Conservation (phyloP, 2,888 invertebrate genomes). For the Drosophila helvetica region DNA sequence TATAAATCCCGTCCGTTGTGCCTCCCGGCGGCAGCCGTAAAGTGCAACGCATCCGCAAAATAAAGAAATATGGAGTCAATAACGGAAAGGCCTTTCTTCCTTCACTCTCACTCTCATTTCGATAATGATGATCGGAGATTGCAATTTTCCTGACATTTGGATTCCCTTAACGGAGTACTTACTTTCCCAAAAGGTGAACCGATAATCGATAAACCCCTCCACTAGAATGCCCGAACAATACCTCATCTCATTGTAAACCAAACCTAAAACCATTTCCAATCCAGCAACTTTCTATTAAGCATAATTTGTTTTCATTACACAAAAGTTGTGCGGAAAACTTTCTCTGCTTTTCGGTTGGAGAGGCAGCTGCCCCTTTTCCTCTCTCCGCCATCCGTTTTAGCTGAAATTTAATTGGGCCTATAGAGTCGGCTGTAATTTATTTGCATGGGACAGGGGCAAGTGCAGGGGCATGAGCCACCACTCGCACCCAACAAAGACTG, state of each 20-base stretch:
- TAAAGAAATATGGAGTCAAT: conserved; percentile 43
- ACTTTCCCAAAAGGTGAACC: too few relatives aligned
- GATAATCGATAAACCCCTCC: conserved; percentile 3
- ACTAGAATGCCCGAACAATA: conserved; percentile 1
- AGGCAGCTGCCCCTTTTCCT: neutral
- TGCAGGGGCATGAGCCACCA: neutral
- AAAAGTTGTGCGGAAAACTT: conserved; percentile 49
- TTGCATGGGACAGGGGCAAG: conserved; percentile 14
- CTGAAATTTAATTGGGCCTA: conserved; percentile 44
- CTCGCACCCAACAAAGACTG: conserved; percentile 29
- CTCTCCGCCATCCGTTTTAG: neutral
- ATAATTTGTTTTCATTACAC: conserved; percentile 58
- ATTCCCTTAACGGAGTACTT: neutral
- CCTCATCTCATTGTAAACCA: conserved; percentile 23
- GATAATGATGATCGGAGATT: conserved; percentile 17
- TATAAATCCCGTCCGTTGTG: conserved; percentile 35
- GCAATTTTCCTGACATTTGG: conserved; percentile 22
- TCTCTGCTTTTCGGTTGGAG: conserved; percentile 25
- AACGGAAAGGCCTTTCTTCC: conserved; percentile 7
- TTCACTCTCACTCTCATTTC: neutral
- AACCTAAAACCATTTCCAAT: conserved; percentile 51
- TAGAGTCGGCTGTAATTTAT: conserved; percentile 39
- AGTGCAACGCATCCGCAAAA: conserved; percentile 39
- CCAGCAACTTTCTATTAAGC: conserved; percentile 55
- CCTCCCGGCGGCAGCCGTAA: conserved; percentile 27